A percentile compares a stretch with the other conserved stretches of the same genome.
phyloP scores from a whole-genome alignment of 2,797 vertebrate species.

The Bothrops alternatus region DNA sequence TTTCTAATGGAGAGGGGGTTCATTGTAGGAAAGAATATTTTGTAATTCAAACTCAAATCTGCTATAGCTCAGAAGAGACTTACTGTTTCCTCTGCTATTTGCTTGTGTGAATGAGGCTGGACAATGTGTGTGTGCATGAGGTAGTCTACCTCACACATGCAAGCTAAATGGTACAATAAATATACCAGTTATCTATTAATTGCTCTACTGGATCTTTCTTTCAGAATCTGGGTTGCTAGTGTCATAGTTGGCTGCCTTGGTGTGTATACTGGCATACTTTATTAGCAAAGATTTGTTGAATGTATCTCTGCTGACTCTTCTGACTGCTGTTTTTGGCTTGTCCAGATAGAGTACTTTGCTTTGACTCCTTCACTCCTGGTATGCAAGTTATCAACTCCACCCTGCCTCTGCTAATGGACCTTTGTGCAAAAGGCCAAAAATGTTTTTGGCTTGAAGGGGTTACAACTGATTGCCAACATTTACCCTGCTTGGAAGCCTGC shows the following conservation, averaged over 20 bases:
- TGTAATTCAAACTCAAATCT: no score
- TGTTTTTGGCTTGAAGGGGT: neutral
- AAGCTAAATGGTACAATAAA: no score
- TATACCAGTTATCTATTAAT: neutral
- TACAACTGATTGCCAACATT: neutral
- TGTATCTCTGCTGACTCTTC: neutral
- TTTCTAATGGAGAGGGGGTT: neutral
- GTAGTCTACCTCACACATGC: neutral
- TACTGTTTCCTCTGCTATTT: neutral
- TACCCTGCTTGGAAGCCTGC: neutral
- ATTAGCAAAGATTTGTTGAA: neutral
- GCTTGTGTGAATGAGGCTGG: neutral
- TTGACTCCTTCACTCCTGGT: neutral
- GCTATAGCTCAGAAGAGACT: no score
- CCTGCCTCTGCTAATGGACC: neutral
- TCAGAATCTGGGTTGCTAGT: neutral
- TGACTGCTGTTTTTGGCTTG: neutral
- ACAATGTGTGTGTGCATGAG: neutral
- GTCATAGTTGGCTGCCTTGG: neutral
- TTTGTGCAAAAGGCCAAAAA: neutral
- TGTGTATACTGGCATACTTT: neutral
- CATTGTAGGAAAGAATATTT: neutral
- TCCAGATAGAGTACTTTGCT: neutral
- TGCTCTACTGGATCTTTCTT: neutral
- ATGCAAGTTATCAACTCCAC: neutral